phyloP scores from a whole-genome alignment of 1,140 invertebrate genomes.

The Neodiprion fabricii region DNA sequence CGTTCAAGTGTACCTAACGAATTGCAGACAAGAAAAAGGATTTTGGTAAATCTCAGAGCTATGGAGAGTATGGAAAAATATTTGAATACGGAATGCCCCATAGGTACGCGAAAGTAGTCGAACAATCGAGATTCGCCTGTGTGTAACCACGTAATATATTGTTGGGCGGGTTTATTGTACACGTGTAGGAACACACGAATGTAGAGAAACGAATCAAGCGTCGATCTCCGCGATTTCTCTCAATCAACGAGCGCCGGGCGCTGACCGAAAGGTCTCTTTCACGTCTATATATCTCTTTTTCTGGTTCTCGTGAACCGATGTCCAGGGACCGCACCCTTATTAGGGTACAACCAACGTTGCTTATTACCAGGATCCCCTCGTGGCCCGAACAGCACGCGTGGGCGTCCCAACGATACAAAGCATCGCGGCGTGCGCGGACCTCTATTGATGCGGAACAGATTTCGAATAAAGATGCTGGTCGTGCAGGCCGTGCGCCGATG shows the following conservation, averaged over 20 bases:
- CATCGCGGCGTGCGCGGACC: neutral
- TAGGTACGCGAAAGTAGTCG: no score
- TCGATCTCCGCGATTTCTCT: constrained; percentile 2
- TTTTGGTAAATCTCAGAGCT: no score
- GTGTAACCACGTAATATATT: neutral
- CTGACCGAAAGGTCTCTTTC: neutral
- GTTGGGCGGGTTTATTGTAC: neutral
- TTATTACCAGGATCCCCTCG: neutral
- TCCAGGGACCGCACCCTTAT: constrained; percentile 4
- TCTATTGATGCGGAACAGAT: constrained; percentile 5
- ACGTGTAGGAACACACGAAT: neutral
- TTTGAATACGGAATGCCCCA: no score
- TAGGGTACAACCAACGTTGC: neutral
- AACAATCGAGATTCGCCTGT: no score
- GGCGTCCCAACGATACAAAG: neutral
- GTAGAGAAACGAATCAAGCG: neutral
- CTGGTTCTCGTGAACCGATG: neutral
- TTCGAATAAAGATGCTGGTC: neutral
- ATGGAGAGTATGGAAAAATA: no score
- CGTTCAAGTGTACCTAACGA: no score
- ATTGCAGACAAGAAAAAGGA: no score
- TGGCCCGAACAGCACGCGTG: neutral
- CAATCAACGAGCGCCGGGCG: neutral
- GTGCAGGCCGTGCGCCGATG: no score
- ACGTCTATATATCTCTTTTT: neutral